These are phyloP conservation scores for Dinoponera quadriceps DNA, from an alignment of 1,140 invertebrate genomes.

Conservation along the genomic window DNA sequence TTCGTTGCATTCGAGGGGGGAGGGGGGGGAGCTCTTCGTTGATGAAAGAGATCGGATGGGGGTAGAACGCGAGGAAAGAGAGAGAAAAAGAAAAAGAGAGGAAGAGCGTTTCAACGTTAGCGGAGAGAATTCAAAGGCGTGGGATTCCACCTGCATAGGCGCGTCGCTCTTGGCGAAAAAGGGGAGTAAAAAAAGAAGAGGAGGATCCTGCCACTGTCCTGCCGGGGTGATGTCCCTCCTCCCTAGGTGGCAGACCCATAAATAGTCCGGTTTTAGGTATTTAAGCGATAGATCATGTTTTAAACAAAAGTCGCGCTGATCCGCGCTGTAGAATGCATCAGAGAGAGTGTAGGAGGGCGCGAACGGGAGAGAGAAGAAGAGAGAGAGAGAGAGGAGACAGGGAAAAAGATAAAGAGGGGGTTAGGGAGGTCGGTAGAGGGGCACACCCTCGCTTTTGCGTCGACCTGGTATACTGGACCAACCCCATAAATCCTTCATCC, in stretches of 20 bases:
- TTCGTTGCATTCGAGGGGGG: conserved; percentile 65
- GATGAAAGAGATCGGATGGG: conserved; percentile 43
- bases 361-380: neutral
- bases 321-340: conserved; percentile 69
- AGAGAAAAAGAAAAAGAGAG: conserved; percentile 31
- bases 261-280: conserved; percentile 81
- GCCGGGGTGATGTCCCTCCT: conserved; percentile 24
- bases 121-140: conserved; percentile 68
- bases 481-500: conserved; percentile 83
- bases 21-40: neutral
- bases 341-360: neutral
- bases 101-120: conserved; percentile 36
- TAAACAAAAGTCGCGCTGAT: conserved; percentile 83
- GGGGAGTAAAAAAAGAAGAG: conserved; percentile 2
- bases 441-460: conserved; percentile 72
- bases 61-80: conserved; percentile 32
- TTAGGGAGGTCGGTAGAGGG: conserved; percentile 37
- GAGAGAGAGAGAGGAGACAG: conserved; percentile 19
- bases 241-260: conserved; percentile 73
- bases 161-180: conserved; percentile 38
- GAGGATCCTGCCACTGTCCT: conserved; percentile 36
- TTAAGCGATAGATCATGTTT: conserved; percentile 84
- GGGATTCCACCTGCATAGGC: conserved; percentile 71
- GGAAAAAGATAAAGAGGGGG: conserved; percentile 17
- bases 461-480: conserved; percentile 58